Base-by-base conservation (phyloP, 2,113 vertebrate species). In the Hyaena hyaena region DNA sequence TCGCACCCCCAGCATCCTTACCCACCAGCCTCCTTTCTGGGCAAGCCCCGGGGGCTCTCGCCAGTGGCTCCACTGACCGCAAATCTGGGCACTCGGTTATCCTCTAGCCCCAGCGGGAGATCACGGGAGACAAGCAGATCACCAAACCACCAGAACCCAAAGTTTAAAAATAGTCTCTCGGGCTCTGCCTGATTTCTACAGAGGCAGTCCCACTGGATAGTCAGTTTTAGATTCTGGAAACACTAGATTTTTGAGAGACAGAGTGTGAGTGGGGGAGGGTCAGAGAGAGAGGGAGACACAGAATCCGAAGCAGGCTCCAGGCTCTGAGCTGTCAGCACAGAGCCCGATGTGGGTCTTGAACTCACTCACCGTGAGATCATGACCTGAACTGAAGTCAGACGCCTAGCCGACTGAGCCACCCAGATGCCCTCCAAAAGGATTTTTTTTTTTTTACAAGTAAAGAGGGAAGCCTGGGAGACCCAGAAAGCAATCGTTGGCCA, bases 41-140 rank as follows among this genome's bases (percentile, higher is more conserved):
- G n/a, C 23, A 16, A 55, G 8, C 11, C 26, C 5, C 11, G 0
- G 2, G 33, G 73, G 53, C 21, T 43, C 84, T 24, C 4, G 0
- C 4, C 5, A 2, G 6, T 0, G 31, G 48, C 66, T 11, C 55
- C 35, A 61, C 2, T 0, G 3, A 63, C 76, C 81, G 61, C 43
- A 65, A 17, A 7, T 66, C 58, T 4, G 93, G 66, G 1, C 5
- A 1, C 39, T 9, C 55, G 48, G 23, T 17, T 0, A 1, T 12
- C 83, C 61, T 50, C 35, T 10, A 35, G 68, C 10, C 4, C 28
- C 5, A 21, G 45, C 90, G 68, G 90, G 85, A 43, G 14, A 4
- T 21, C 45, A 10, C 45, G 17, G 39, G 95, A 63, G 55, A 17
- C 4, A 5, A 39, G 89, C 45, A 14, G 45, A 53, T 50, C 83